A percentile compares a stretch with the other conserved stretches of the same genome.
These are phyloP conservation scores for Typhlichthys subterraneus DNA, from an alignment of 2,797 vertebrate genomes.

Conservation along the genomic window DNA sequence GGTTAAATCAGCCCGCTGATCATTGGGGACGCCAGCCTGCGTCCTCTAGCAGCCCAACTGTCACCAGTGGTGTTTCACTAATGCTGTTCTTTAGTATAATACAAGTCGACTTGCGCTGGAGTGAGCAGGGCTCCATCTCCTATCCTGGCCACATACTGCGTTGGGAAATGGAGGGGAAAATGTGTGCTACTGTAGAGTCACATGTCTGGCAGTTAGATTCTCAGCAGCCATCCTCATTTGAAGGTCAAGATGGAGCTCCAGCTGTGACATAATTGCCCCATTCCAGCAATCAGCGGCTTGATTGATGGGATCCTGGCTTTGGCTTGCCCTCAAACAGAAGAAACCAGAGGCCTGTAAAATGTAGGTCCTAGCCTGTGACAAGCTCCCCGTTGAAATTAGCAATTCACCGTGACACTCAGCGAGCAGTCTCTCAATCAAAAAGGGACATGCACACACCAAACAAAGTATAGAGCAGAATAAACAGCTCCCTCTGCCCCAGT, in stretches of 20 bases:
- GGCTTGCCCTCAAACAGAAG: slow-evolving; percentile 19
- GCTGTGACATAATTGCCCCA: slow-evolving; percentile 33
- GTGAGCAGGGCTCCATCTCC: slow-evolving; percentile 16
- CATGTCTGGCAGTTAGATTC: slow-evolving; percentile 7
- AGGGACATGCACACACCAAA: slow-evolving; percentile 47
- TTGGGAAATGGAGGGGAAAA: slow-evolving; percentile 21
- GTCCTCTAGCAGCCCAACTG: slow-evolving; percentile 49
- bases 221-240: slow-evolving; percentile 10
- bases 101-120: slow-evolving; percentile 23
- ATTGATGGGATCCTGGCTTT: slow-evolving; percentile 28
- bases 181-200: slow-evolving; percentile 3
- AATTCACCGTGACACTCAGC: slow-evolving; percentile 43
- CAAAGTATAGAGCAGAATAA: slow-evolving; percentile 60
- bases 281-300: slow-evolving; percentile 27
- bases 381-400: slow-evolving; percentile 43
- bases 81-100: slow-evolving; percentile 41
- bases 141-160: slow-evolving; percentile 24
- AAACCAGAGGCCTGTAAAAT: slow-evolving; percentile 19
- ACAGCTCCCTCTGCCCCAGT: slow-evolving; percentile 50
- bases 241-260: slow-evolving; percentile 34
- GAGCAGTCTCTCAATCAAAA: slow-evolving; percentile 53
- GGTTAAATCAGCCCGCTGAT: slow-evolving; percentile 60
- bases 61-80: slow-evolving; percentile 45
- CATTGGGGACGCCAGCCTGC: slow-evolving; percentile 35
- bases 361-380: slow-evolving; percentile 3